Conservation (phyloP, 1,140 invertebrate genomes). For the Neomicropteryx cornuta region DNA sequence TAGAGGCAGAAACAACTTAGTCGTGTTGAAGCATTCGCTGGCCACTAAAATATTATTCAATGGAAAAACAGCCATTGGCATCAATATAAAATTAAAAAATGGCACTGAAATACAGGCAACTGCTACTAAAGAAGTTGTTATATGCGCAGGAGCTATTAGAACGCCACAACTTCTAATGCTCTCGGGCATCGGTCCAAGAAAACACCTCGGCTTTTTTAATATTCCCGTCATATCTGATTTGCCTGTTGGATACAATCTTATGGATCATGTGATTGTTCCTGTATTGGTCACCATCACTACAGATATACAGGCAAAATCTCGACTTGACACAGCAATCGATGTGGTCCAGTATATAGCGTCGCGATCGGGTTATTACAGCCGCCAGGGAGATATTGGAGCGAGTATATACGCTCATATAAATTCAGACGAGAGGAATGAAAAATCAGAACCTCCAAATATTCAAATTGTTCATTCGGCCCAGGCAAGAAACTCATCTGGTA, state of each 20-base stretch:
- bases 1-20: conserved; percentile 52
- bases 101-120: conserved; percentile 31
- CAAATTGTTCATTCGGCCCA: too few relatives aligned
- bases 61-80: conserved; percentile 42
- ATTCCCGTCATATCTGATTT: conserved; percentile 51
- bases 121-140: conserved; percentile 47
- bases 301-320: too few relatives aligned
- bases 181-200: conserved; percentile 50
- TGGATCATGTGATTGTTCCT: conserved; percentile 64
- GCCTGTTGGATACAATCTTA: conserved; percentile 69
- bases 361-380: too few relatives aligned
- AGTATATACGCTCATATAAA: too few relatives aligned
- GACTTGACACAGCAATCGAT: too few relatives aligned
- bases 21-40: conserved; percentile 52
- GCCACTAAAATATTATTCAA: conserved; percentile 58
- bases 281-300: too few relatives aligned
- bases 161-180: conserved; percentile 63
- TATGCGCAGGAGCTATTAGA: conserved; percentile 60
- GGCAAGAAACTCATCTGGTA: too few relatives aligned
- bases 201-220: conserved; percentile 36
- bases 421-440: too few relatives aligned
- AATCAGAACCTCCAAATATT: too few relatives aligned
- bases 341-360: too few relatives aligned
- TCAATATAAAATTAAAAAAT: conserved; percentile 56
- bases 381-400: too few relatives aligned